Evolutionary conservation across 2,113 vertebrate genomes (phyloP).

Genomic region (Sceloporus undulatus): DNA sequence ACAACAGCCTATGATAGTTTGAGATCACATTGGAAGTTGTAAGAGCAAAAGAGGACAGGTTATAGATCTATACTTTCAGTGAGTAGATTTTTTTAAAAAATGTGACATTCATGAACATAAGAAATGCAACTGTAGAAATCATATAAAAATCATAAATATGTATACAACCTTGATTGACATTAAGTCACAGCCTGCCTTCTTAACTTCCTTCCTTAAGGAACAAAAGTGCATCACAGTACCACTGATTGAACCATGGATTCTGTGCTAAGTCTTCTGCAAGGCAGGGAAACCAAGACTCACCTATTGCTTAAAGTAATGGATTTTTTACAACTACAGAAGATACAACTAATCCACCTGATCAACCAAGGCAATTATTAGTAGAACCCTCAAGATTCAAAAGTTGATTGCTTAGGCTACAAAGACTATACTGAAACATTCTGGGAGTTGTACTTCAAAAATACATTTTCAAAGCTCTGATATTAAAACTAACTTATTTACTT

Average conservation of each 20-base stretch:
- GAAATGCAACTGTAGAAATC: neutral
- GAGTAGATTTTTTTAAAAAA: neutral
- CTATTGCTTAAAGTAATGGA: neutral
- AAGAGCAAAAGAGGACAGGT: neutral
- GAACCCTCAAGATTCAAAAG: too few species aligned
- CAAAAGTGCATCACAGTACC: too few species aligned
- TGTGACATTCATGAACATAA: neutral
- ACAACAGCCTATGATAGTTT: neutral
- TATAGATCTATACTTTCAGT: neutral
- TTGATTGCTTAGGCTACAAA: too few species aligned
- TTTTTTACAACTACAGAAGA: neutral
- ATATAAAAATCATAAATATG: neutral
- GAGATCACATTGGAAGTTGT: neutral
- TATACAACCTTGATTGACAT: too few species aligned
- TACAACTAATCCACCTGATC: neutral
- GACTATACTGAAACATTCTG: too few species aligned
- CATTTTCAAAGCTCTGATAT: too few species aligned
- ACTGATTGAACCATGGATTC: neutral
- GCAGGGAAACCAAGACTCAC: neutral
- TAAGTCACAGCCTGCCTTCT: too few species aligned
- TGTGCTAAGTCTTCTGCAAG: neutral
- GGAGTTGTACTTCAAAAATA: too few species aligned
- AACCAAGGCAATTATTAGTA: neutral
- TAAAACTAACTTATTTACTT: neutral
- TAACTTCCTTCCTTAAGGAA: too few species aligned